Percentiles rank a stretch among this genome's conserved stretches.
Conservation (phyloP, 2,113 vertebrate species). For the Plotosus lineatus region DNA sequence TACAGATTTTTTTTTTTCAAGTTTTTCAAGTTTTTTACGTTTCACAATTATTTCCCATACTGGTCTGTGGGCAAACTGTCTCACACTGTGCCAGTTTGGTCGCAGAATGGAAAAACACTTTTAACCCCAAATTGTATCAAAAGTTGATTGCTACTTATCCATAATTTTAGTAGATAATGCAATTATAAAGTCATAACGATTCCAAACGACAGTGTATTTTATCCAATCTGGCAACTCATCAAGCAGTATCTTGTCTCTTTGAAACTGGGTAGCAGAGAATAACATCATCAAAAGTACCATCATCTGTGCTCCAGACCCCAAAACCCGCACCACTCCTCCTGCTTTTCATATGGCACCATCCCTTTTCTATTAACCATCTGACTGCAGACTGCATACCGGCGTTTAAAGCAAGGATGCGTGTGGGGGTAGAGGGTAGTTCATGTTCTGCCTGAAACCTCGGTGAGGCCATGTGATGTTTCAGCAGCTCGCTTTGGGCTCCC, state of each 20-base stretch:
- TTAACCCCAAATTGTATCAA: neutral
- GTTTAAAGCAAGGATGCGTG: neutral
- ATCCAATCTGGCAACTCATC: neutral
- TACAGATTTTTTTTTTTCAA: too few species aligned
- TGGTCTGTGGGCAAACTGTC: neutral
- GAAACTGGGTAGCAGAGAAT: neutral
- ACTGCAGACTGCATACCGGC: neutral
- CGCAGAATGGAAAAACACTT: neutral
- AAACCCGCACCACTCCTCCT: neutral
- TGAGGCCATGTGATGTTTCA: neutral
- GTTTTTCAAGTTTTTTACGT: too few species aligned
- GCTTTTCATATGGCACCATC: neutral
- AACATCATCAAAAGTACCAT: slow-evolving; percentile 40
- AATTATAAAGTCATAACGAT: too few species aligned
- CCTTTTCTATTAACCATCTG: neutral
- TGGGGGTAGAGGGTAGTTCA: neutral
- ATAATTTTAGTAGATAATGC: neutral
- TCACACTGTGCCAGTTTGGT: neutral
- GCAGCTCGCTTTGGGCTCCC: neutral
- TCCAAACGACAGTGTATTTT: neutral
- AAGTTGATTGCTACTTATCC: neutral
- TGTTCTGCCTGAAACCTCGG: neutral
- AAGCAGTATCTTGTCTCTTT: neutral
- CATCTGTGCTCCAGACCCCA: slow-evolving; percentile 63
- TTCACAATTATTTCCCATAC: neutral